A percentile compares a stretch with the other conserved stretches of the same genome.
Conservation (phyloP, 2,797 vertebrate genomes). For the Pogoniulus pusillus region DNA sequence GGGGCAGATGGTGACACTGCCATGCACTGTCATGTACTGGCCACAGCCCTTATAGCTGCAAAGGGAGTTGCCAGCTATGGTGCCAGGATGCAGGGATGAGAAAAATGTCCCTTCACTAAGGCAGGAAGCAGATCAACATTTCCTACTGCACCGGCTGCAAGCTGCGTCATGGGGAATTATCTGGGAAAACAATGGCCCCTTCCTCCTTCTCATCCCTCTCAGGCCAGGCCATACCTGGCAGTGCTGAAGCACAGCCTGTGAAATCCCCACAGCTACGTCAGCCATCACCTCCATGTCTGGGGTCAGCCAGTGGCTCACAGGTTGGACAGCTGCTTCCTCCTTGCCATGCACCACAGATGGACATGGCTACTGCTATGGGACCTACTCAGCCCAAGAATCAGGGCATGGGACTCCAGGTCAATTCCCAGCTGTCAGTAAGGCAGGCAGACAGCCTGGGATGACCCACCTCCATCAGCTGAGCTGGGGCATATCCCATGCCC, state of each 20-base stretch:
- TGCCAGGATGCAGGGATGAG: background rate
- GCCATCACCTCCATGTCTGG: background rate
- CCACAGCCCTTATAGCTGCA: background rate
- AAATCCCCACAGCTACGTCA: background rate
- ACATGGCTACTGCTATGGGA: background rate
- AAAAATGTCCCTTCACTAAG: background rate
- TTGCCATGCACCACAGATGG: background rate
- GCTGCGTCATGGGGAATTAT: constrained; percentile 12
- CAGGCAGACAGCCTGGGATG: background rate
- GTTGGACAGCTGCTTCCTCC: background rate
- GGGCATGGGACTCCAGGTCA: background rate
- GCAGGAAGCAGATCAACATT: constrained; percentile 45
- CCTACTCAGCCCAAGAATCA: rapidly evolving
- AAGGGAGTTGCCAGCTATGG: background rate
- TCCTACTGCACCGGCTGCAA: constrained; percentile 7
- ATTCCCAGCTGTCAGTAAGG: background rate
- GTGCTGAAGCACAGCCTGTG: background rate
- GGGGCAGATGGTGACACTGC: background rate
- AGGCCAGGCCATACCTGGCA: rapidly evolving
- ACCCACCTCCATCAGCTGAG: background rate
- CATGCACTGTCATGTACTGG: rapidly evolving
- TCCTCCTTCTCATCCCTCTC: background rate
- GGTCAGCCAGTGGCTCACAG: rapidly evolving
- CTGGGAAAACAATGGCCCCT: constrained; percentile 47
- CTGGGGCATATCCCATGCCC: background rate